These are phyloP conservation scores for Julus scandinavius DNA, from an alignment of 2,888 invertebrate species.

Conservation along the genomic window DNA sequence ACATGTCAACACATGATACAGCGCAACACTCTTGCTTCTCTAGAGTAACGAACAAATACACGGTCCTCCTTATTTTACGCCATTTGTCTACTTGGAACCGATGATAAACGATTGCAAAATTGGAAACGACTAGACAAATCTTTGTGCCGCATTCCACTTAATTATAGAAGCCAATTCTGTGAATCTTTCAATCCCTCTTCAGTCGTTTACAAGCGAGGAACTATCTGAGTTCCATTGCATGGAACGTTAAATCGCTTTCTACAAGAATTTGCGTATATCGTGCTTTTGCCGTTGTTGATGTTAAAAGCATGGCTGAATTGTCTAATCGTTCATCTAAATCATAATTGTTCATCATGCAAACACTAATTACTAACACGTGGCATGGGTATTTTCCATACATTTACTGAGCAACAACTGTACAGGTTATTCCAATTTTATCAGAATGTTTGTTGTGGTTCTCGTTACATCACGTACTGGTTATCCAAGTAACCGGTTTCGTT, in stretches of 20 bases:
- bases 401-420: too few relatives aligned
- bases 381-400: too few relatives aligned
- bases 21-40: neutral
- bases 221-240: neutral
- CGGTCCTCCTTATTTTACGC: constrained; percentile 20
- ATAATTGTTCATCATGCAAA: too few relatives aligned
- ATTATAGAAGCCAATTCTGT: constrained; percentile 13
- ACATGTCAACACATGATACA: constrained; percentile 14
- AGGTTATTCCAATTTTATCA: too few relatives aligned
- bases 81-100: constrained; percentile 6
- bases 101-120: constrained; percentile 28
- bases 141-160: constrained; percentile 33
- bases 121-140: constrained; percentile 32
- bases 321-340: too few relatives aligned
- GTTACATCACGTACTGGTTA: too few relatives aligned
- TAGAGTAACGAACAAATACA: neutral
- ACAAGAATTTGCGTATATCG: neutral
- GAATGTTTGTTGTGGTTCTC: too few relatives aligned
- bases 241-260: neutral
- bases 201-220: constrained; percentile 1
- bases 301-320: too few relatives aligned
- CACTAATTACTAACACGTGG: too few relatives aligned
- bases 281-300: too few relatives aligned
- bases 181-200: constrained; percentile 46
- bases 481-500: too few relatives aligned